Evolutionary conservation across 2,888 invertebrate species (phyloP), one percentile per base, ranked within the genome.

Genomic region (Dryadula phaetusa): DNA sequence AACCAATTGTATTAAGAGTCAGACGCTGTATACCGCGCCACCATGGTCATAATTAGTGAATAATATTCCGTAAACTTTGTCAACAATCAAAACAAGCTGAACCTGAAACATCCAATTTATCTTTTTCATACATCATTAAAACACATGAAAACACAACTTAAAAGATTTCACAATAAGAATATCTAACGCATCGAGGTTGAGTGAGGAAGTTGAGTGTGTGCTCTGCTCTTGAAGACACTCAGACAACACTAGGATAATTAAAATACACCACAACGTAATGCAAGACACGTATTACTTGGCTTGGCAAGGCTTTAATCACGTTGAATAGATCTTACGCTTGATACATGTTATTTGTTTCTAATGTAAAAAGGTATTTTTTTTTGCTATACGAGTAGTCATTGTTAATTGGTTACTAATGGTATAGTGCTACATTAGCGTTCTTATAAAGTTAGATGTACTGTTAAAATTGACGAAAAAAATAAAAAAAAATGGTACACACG

Each of bases 201-300:
- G 61, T 44, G 18, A 34, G 25, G 49, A 20, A 49, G 67, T 62
- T 40, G 60, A 49, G 65, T 64, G 70, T 62, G 56, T 65, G 40
- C 67, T 67, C 58, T 5, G 44, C 52, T 56, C 37, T 56, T 67
- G 49, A 62, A 67, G 40, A 62, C 64, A 62, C 67, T 70, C 67
- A 70, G 64, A 64, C 70, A 70, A 70, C 64, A 65, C 64, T 49
- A 49, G 49, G 64, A 65, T 67, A 67, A 70, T 70, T 70, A 67
- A 70, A 67, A 62, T 58, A 58, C 65, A 58, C 62, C 54, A 28
- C 64, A 54, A 34, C 49, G 54, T 64, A 64, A 68, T 53, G 61
- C 64, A 56, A 64, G 61, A 65, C 68, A 65, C 68, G 68, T 62
- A 32, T 42, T 18, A 32, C 40, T 54, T 47, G 62, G 40, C 40